Base-by-base conservation (phyloP, 1,140 invertebrate genomes). In the Ceratosolen solmsi region DNA sequence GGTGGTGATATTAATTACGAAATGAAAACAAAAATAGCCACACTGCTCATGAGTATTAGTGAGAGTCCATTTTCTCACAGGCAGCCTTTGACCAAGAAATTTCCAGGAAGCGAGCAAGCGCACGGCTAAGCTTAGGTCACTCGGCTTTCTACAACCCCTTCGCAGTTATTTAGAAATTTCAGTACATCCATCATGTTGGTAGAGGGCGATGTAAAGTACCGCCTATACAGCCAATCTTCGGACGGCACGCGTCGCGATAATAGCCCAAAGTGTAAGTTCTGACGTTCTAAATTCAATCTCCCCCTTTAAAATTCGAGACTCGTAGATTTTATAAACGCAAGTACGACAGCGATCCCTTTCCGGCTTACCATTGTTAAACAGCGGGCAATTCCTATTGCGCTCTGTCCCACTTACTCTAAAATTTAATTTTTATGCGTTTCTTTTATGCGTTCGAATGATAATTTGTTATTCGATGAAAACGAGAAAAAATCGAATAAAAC, bases 131-230 rank as follows among this genome's bases (percentile, higher is more conserved):
- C n/a, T n/a, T n/a, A n/a, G n/a, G n/a, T n/a, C n/a, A n/a, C n/a
- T n/a, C n/a, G n/a, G n/a, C n/a, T n/a, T n/a, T 38, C 22, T 38
- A 9, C 30, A 58, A 71, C 36, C 68, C 68, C 54, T 56, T 79
- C 36, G 15, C 7, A 60, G 5, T 11, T 60, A n/a, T 65, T 77
- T 7, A 13, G 25, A 77, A 76, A 56, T 60, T 27, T 25, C 4
- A 36, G 27, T 25, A 49, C 60, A 81, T 81, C 79, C 79, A 81
- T 81, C 79, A 81, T 81, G 33, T 11, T 13, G 15, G 41, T 46
- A 17, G 20, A 20, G 38, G 8, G 68, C 38, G 20, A 54, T 25
- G 2, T 38, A n/a, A 22, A 22, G 25, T 58, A 30, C n/a, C 38
- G 58, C 54, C 51, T 56, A 36, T 65, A 68, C 33, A 63, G 25